Evolutionary conservation across 30 jellyfish, hydroid and myxozoan genomes (phyloP).

Genomic region (Aurelia sp.): DNA sequence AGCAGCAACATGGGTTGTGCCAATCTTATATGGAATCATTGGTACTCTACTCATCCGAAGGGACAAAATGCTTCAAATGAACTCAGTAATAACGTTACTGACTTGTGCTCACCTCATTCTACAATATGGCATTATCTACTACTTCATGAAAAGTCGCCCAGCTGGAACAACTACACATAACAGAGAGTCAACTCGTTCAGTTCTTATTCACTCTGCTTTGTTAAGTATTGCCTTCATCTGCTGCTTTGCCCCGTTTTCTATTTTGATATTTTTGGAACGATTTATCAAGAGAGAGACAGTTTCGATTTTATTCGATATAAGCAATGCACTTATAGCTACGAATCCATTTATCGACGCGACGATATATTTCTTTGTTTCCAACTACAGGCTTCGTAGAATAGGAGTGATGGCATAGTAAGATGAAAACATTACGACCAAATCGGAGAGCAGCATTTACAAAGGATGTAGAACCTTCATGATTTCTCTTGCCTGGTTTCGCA

Average conservation of each 20-base stretch:
- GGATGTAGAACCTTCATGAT: too few species aligned
- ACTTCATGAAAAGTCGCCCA: neutral
- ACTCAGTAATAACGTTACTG: neutral
- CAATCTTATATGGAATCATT: neutral
- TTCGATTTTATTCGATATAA: too few species aligned
- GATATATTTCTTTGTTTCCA: neutral
- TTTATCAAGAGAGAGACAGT: too few species aligned
- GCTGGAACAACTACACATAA: neutral
- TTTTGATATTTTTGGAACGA: too few species aligned
- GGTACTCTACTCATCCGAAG: neutral
- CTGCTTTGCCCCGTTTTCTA: neutral
- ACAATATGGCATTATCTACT: slow-evolving; percentile 6
- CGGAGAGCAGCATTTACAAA: too few species aligned
- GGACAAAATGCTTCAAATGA: neutral
- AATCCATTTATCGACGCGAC: neutral
- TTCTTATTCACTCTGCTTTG: neutral
- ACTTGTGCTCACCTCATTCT: neutral
- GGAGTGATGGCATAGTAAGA: too few species aligned
- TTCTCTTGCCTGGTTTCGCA: too few species aligned
- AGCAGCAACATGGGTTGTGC: neutral
- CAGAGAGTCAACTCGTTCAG: neutral
- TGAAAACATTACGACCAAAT: too few species aligned
- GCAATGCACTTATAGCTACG: neutral
- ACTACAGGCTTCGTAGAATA: too few species aligned
- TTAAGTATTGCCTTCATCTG: neutral